Base-by-base conservation (phyloP, 2,113 vertebrate genomes). In the Callopanchax toddi region DNA sequence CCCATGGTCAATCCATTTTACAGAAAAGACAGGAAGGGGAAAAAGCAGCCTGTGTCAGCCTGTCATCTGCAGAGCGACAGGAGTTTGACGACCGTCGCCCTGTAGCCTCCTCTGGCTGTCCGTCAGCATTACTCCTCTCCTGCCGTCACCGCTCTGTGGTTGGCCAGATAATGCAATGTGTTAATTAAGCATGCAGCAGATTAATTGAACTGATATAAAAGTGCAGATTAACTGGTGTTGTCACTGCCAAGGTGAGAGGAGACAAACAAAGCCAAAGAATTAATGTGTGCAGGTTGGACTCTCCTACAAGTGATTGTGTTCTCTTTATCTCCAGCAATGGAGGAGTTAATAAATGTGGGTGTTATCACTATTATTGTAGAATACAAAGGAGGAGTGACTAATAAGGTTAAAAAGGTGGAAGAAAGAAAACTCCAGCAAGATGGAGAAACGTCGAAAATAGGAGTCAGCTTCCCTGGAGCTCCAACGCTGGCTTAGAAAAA, bases 101-200 rank as follows among this genome's bases (percentile, higher is more conserved):
- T 46, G 60, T 67, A 71, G 64, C 52, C 58, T 60, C 65, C 56
- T 3, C 29, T 44, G 57, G 42, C 75, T 67, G 62, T 72, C 79
- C 49, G 16, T 85, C 83, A 84, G 63, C 54, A 50, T 58, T 48
- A 79, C 58, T 48, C 26, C 42, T 17, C 56, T 63, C 67, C 32
- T 51, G 57, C 79, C 71, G 54, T 59, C 45, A 5, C 56, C 25
- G 69, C 69, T 71, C 61, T n/a, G 66, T 45, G 54, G 44, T 51
- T 40, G 36, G 37, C 55, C 48, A 61, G 87, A 83, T 87, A 88
- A 86, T 66, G 66, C 67, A 32, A 45, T 60, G 76, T 79, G 81
- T 86, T 90, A 86, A 91, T 91, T 91, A 91, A 66, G 53, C 79
- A 88, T 84, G 83, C 81, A 60, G 73, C 9, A 91, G 86, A 91